Conservation (phyloP, 1,140 invertebrate species). For the Gryon sp. region DNA sequence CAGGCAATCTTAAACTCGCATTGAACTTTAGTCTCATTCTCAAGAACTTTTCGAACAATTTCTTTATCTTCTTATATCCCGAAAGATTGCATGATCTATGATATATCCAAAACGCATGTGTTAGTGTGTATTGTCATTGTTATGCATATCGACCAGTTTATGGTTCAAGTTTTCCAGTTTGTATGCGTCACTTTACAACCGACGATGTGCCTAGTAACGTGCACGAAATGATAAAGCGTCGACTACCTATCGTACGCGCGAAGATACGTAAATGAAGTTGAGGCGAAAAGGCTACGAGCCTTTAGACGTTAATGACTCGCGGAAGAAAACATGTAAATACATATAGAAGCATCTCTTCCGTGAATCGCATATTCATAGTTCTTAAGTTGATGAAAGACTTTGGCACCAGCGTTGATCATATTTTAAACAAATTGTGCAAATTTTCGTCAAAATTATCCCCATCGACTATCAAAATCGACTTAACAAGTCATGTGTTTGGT, state of each 20-base stretch:
- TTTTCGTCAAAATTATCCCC: conserved; percentile 25
- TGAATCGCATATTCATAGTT: conserved; percentile 44
- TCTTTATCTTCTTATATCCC: conserved; percentile 45
- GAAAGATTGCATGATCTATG: conserved; percentile 49
- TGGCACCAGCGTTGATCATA: conserved; percentile 28
- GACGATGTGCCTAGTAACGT: conserved; percentile 49
- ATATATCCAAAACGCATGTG: conserved; percentile 43
- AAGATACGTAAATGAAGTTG: conserved; percentile 59
- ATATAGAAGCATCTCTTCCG: conserved; percentile 37
- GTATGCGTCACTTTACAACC: conserved; percentile 59
- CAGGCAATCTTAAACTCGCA: conserved; percentile 26
- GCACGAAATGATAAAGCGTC: conserved; percentile 55
- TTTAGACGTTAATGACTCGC: conserved; percentile 57
- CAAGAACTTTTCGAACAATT: conserved; percentile 51
- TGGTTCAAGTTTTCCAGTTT: conserved; percentile 63
- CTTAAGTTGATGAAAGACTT: conserved; percentile 42
- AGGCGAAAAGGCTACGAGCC: conserved; percentile 54
- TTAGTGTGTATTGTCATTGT: conserved; percentile 58
- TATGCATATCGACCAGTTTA: conserved; percentile 64
- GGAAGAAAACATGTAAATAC: conserved; percentile 57
- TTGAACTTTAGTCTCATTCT: conserved; percentile 51
- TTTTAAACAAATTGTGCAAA: conserved; percentile 27
- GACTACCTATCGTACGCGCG: conserved; percentile 55
- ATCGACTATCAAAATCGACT: conserved; percentile 15
- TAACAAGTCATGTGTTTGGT: conserved; percentile 2